Evolutionary conservation across 92 coral and sea anemone genomes (phyloP).

Genomic region (Heteractis magnifica): DNA sequence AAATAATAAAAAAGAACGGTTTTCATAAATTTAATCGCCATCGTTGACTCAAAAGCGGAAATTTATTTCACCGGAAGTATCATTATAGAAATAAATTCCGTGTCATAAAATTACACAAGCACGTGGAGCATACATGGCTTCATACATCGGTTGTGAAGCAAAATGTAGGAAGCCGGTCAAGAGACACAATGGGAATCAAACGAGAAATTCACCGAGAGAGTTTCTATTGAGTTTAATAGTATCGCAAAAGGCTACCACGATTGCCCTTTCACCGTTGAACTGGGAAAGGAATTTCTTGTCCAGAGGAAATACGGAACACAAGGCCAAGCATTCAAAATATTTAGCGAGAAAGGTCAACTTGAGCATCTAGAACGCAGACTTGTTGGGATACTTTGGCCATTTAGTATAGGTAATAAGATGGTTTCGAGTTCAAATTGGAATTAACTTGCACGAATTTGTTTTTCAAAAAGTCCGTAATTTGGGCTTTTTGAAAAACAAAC

Average conservation of each 20-base stretch:
- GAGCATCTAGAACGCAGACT: no score
- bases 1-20: no score
- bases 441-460: no score
- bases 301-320: not conserved
- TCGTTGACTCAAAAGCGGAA: no score
- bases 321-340: not conserved
- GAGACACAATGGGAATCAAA: not conserved
- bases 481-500: no score
- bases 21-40: no score
- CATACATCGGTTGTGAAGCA: not conserved
- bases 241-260: not conserved
- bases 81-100: not conserved
- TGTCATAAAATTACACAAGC: not conserved
- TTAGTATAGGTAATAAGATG: no score
- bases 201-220: not conserved
- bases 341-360: not conserved
- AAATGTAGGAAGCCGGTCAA: not conserved
- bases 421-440: no score
- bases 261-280: not conserved
- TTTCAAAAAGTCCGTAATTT: no score
- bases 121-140: not conserved
- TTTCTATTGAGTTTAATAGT: not conserved
- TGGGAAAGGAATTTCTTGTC: not conserved
- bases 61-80: not conserved
- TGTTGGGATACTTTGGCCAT: no score